A percentile compares a stretch with the other conserved stretches of the same genome.
These are phyloP conservation scores for Plotosus lineatus DNA, from an alignment of 2,113 vertebrate species.

Conservation along the genomic window DNA sequence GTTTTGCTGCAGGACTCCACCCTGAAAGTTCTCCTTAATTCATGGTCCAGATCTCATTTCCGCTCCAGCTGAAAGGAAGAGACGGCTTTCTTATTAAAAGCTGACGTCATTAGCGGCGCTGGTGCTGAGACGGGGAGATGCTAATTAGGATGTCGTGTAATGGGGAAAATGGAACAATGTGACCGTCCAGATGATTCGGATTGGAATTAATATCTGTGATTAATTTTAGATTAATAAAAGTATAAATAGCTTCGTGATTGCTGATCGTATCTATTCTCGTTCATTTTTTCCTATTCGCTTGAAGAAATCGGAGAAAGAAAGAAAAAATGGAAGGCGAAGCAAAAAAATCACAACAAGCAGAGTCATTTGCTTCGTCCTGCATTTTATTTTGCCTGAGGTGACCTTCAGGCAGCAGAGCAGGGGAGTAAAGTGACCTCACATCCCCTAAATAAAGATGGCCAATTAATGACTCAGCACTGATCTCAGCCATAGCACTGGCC, in stretches of 20 bases:
- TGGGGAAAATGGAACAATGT: not conserved
- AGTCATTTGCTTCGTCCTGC: not conserved
- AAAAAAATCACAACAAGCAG: not conserved
- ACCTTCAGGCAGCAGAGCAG: conserved; percentile 18
- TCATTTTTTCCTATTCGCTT: not conserved
- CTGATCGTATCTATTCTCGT: not conserved
- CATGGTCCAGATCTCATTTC: conserved; percentile 13
- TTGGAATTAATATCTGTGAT: not conserved
- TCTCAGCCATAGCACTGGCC: conserved; percentile 18
- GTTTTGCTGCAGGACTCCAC: conserved; percentile 1
- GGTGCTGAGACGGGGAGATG: not conserved
- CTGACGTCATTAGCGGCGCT: conserved; percentile 19
- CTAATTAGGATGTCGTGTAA: conserved; percentile 17
- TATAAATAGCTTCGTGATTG: not conserved
- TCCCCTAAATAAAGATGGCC: not conserved
- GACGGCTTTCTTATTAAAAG: conserved; percentile 7
- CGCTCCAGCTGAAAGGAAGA: not conserved
- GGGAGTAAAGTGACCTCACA: conserved; percentile 32
- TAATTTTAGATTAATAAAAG: not conserved
- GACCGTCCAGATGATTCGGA: not conserved
- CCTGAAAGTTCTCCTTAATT: conserved; percentile 1
- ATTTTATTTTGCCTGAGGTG: conserved; percentile 24
- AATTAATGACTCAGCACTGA: conserved; percentile 34
- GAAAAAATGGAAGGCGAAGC: not conserved
- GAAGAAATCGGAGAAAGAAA: not conserved